Evolutionary conservation across 2,113 vertebrate species (phyloP).

Genomic region (Camarhynchus parvulus): DNA sequence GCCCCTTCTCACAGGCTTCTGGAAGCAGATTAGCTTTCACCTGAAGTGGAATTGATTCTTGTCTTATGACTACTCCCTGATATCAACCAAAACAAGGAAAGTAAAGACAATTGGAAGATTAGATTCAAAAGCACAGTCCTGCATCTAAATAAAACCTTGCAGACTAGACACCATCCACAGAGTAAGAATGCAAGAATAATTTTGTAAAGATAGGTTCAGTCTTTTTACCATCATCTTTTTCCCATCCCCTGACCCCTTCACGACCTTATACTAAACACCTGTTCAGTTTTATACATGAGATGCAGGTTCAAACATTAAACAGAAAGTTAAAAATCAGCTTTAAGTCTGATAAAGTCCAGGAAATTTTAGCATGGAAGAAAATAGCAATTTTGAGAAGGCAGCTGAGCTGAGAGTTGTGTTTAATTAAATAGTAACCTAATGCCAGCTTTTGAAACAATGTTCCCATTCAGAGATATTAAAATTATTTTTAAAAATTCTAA

Average conservation of each 20-base stretch:
- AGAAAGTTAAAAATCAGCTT: neutral
- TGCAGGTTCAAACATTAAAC: neutral
- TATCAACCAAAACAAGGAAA: neutral
- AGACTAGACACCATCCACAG: neutral
- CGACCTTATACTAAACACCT: neutral
- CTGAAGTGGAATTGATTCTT: neutral
- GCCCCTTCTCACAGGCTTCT: neutral
- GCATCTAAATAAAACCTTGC: neutral
- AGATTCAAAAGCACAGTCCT: neutral
- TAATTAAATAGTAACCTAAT: neutral
- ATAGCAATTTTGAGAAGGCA: neutral
- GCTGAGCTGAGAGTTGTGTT: neutral
- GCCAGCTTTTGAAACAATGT: neutral
- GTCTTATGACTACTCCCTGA: neutral
- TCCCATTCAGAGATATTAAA: neutral
- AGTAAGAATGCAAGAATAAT: neutral
- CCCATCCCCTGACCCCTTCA: neutral
- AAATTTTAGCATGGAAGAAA: neutral
- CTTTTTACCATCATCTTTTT: neutral
- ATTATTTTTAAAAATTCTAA: neutral
- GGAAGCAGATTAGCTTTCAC: neutral
- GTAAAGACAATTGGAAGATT: neutral
- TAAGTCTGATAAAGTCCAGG: neutral
- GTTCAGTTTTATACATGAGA: neutral
- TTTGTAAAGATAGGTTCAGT: neutral